phyloP scores from a whole-genome alignment of 2,797 vertebrate genomes.

The Pygocentrus nattereri region DNA sequence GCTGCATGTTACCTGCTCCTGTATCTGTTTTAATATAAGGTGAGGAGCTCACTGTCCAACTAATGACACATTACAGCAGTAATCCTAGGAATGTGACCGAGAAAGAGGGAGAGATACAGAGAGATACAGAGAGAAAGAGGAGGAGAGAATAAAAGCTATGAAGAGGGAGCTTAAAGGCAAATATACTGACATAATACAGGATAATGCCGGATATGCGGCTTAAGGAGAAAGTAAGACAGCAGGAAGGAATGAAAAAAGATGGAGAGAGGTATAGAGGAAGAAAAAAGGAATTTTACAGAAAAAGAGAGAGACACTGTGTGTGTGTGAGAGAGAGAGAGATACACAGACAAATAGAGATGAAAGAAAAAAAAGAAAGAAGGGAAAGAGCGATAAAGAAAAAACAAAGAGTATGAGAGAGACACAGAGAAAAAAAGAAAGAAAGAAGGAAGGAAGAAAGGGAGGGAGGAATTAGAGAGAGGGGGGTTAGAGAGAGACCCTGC shows the following conservation, averaged over 20 bases:
- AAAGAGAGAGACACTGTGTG: background rate
- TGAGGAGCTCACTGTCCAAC: slow-evolving; percentile 26
- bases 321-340: background rate
- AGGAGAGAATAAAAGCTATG: no score
- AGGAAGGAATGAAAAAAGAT: background rate
- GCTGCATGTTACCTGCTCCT: no score
- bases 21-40: background rate
- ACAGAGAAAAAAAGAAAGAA: background rate
- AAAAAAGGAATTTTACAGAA: background rate
- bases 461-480: slow-evolving; percentile 18
- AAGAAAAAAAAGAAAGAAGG: background rate
- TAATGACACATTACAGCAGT: slow-evolving; percentile 22
- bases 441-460: background rate
- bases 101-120: background rate
- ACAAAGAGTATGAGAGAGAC: background rate
- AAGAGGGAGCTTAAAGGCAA: no score
- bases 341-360: slow-evolving; percentile 24
- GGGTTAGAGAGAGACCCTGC: background rate
- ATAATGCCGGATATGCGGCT: no score
- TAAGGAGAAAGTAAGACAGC: background rate
- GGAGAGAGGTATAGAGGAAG: background rate
- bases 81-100: background rate
- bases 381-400: background rate
- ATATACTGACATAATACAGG: no score
- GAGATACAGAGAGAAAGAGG: no score